Evolutionary conservation across 2,797 vertebrate species (phyloP), one percentile per base, ranked within the genome.

Genomic region (Discoglossus pictus): DNA sequence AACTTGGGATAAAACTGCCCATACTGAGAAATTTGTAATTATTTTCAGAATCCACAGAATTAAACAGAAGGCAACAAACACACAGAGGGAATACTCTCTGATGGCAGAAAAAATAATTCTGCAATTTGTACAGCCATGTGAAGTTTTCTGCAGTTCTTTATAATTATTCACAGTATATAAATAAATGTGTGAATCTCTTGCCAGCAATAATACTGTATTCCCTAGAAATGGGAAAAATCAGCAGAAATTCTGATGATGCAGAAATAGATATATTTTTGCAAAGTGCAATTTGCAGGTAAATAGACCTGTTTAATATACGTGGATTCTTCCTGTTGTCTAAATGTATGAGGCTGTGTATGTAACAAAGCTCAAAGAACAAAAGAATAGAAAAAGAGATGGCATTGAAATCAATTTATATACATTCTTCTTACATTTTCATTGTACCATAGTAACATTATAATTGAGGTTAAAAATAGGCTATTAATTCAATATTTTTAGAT

Each of bases 141-240:
- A 67, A 59, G 23, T 58, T 67, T 67, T 59, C 43, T 59, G 44
- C 20, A 27, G 65, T 18, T 67, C 54, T 59, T 59, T 58, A 56
- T 56, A 66, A 59, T 67, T 40, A 59, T 67, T 59, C 58, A 48
- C 65, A 59, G 65, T 55, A 58, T 67, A 59, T 59, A 58, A 66
- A 66, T 66, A 67, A 67, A 59, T 34, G 44, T 39, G 56, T 15
- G 35, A 47, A 50, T 40, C 35, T 58, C 35, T 21, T 42, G 54
- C 11, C 47, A 65, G 50, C 31, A 56, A 47, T 56, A 47, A 56
- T 40, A 34, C 53, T 11, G 13, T 5, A 43, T 43, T 43, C 17
- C 7, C 11, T 21, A 25, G 13, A 67, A 59, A 31, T 31, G n/a
- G 27, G 18, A 16, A 44, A 65, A 65, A 65, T 55, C 62, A 54